Conservation (phyloP, 2,888 invertebrate genomes). For the Frankliniella fusca region DNA sequence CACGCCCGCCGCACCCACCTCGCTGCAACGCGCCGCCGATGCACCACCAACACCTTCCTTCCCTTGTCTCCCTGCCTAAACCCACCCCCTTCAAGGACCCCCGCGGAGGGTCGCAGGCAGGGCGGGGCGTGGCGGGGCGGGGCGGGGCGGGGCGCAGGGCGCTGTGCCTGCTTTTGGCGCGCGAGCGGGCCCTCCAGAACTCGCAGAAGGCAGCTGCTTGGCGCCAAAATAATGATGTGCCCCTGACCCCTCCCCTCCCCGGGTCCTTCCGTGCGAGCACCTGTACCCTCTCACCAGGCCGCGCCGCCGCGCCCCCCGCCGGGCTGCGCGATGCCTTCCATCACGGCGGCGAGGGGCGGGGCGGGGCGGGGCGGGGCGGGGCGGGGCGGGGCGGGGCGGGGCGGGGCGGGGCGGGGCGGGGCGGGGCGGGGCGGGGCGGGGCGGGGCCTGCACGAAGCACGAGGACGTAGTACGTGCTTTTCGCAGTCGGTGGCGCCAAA, state of each 20-base stretch:
- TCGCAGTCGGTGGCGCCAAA: neutral
- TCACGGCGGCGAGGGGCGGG: neutral
- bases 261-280: neutral
- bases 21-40: neutral
- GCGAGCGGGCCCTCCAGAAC: neutral
- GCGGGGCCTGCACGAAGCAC: no score
- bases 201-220: no score
- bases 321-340: neutral
- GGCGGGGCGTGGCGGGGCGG: neutral
- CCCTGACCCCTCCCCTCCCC: neutral
- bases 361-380: neutral
- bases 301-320: neutral
- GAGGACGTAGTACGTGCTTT: no score
- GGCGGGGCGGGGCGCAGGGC: neutral
- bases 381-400: neutral
- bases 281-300: neutral
- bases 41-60: neutral
- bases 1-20: neutral
- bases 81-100: no score
- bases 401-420: neutral
- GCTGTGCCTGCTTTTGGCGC: neutral
- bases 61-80: no score
- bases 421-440: neutral
- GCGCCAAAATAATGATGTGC: no score
- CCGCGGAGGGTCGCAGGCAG: neutral